phyloP scores from a whole-genome alignment of 2,113 vertebrate species.

The Cephalopholis sonnerati region DNA sequence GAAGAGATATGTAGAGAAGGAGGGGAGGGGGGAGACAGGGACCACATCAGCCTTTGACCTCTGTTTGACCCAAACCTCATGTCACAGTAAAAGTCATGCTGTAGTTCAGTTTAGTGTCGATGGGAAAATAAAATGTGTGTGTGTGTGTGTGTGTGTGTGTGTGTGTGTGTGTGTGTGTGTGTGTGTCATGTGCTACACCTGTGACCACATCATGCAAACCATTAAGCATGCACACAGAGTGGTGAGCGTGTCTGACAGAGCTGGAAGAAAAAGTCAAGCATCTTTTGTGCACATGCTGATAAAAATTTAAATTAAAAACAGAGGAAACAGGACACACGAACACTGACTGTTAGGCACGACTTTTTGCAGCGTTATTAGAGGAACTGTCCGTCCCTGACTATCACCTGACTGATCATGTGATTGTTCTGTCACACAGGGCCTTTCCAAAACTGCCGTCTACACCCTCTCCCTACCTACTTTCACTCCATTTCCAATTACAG shows the following conservation, averaged over 20 bases:
- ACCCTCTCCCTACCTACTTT: no score
- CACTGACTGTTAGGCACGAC: not conserved
- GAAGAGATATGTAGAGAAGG: slow-evolving; percentile 22
- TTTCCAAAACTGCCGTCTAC: no score
- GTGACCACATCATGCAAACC: not conserved
- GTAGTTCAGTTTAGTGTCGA: slow-evolving; percentile 6
- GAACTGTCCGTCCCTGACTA: not conserved
- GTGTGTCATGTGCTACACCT: not conserved
- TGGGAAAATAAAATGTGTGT: not conserved
- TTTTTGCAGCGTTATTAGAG: not conserved
- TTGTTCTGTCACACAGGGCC: not conserved
- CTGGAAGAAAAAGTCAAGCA: not conserved
- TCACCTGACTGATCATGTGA: not conserved
- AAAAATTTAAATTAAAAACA: not conserved
- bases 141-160: not conserved
- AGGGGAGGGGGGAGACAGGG: slow-evolving; percentile 17
- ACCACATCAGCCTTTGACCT: slow-evolving; percentile 60
- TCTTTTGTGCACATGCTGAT: not conserved
- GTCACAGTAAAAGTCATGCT: not conserved
- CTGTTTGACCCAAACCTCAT: slow-evolving; percentile 11
- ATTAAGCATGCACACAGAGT: not conserved
- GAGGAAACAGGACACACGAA: not conserved
- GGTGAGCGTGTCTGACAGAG: not conserved
- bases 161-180: slow-evolving; percentile 5
- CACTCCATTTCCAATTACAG: no score